Evolutionary conservation across 2,113 vertebrate genomes (phyloP).

Genomic region (Aptenodytes forsteri): DNA sequence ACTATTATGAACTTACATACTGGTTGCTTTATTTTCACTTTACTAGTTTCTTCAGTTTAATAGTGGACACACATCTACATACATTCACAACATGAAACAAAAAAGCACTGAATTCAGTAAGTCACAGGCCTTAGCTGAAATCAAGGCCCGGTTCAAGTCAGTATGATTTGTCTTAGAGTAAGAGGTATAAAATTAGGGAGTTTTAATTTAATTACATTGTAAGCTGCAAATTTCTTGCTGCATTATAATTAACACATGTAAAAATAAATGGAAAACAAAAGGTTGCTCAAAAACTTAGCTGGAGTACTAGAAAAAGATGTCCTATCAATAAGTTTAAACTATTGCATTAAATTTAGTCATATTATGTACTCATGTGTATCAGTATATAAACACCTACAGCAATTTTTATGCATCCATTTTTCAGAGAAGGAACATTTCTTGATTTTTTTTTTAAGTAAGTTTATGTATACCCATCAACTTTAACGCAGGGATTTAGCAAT

Average conservation of each 20-base stretch:
- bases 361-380: neutral
- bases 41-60: neutral
- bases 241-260: neutral
- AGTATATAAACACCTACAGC: neutral
- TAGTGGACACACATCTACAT: neutral
- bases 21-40: neutral
- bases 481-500: conserved; percentile 58
- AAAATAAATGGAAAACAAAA: conserved; percentile 3
- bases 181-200: neutral
- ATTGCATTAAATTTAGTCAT: neutral
- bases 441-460: conserved; percentile 16
- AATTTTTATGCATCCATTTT: conserved; percentile 24
- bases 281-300: neutral
- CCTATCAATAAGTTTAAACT: neutral
- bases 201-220: neutral
- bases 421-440: neutral
- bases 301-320: neutral
- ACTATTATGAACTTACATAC: neutral
- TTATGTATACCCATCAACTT: neutral
- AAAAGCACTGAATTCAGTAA: neutral
- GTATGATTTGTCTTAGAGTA: neutral
- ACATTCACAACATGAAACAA: neutral
- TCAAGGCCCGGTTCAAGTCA: neutral
- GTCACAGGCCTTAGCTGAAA: neutral
- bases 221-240: neutral